Conservation (phyloP, 2,113 vertebrate genomes). For the Dicentrarchus labrax region DNA sequence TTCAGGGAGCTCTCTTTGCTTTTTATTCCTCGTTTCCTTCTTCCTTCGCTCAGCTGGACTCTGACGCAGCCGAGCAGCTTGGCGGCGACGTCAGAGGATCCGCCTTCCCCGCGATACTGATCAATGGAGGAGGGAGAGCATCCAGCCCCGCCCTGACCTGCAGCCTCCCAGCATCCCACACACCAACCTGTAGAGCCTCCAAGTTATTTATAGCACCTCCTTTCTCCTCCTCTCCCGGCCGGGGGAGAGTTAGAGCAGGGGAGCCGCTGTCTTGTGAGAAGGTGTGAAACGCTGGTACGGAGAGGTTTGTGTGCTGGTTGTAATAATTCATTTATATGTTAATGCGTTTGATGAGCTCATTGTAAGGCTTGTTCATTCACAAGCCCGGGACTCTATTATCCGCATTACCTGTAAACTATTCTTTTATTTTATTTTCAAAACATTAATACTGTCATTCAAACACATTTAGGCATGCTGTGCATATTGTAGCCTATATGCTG, state of each 20-base stretch:
- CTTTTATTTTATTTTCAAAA: no score
- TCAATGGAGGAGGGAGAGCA: slow-evolving; percentile 75
- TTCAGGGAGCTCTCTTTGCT: slow-evolving; percentile 6
- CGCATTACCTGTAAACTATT: no score
- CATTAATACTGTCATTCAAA: no score
- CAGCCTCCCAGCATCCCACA: slow-evolving; percentile 48
- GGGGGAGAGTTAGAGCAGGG: not conserved
- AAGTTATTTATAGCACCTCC: slow-evolving; percentile 58
- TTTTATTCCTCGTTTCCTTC: slow-evolving; percentile 54
- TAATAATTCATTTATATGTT: not conserved
- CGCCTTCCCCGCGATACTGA: slow-evolving; percentile 62
- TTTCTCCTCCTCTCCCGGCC: not conserved
- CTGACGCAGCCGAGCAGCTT: slow-evolving; percentile 80
- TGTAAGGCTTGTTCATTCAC: slow-evolving; percentile 16
- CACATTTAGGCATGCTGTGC: no score
- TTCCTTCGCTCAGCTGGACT: slow-evolving; percentile 70
- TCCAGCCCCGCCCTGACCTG: slow-evolving; percentile 49
- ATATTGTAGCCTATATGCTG: no score
- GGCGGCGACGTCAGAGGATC: slow-evolving; percentile 75
- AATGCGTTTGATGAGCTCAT: slow-evolving; percentile 6
- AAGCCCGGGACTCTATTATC: not conserved
- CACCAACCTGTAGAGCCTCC: slow-evolving; percentile 62
- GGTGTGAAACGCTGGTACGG: not conserved
- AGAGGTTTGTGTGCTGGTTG: not conserved
- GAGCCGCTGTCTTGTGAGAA: not conserved